phyloP scores from a whole-genome alignment of 2,888 invertebrate genomes.

The Coelopa pilipes region DNA sequence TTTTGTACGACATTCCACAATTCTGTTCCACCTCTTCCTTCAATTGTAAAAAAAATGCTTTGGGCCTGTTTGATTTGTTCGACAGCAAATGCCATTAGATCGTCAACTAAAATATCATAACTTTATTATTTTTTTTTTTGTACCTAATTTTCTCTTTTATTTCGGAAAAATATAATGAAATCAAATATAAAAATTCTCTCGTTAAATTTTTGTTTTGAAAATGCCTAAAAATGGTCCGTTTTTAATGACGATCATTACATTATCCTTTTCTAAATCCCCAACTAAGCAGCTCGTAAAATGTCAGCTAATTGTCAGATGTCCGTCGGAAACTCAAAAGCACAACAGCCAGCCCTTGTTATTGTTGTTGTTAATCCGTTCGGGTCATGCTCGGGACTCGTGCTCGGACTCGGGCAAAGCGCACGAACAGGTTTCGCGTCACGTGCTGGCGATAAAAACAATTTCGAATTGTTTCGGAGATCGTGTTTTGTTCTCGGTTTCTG shows the following conservation, averaged over 20 bases:
- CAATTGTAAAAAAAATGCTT: no score
- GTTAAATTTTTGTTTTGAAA: conserved; percentile 1
- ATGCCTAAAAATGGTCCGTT: background rate
- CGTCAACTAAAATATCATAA: no score
- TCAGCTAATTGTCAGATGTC: conserved; percentile 19
- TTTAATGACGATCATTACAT: background rate
- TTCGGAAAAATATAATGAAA: no score
- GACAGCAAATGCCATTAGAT: no score
- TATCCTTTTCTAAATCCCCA: background rate
- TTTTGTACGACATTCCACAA: no score
- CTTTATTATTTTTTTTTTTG: no score
- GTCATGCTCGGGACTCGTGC: conserved; percentile 15
- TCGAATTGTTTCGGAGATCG: conserved; percentile 5
- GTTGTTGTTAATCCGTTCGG: conserved; percentile 17
- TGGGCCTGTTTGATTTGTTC: no score
- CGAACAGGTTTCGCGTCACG: conserved; percentile 46
- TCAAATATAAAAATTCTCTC: background rate
- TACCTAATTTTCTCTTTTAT: no score
- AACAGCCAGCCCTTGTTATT: background rate
- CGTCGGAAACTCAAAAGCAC: background rate
- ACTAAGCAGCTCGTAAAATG: conserved; percentile 7
- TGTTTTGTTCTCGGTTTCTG: background rate
- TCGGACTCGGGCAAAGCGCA: background rate
- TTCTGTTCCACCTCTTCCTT: no score
- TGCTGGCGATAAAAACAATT: conserved; percentile 44